Conservation (phyloP, 2,888 invertebrate genomes). For the Laothoe populi region DNA sequence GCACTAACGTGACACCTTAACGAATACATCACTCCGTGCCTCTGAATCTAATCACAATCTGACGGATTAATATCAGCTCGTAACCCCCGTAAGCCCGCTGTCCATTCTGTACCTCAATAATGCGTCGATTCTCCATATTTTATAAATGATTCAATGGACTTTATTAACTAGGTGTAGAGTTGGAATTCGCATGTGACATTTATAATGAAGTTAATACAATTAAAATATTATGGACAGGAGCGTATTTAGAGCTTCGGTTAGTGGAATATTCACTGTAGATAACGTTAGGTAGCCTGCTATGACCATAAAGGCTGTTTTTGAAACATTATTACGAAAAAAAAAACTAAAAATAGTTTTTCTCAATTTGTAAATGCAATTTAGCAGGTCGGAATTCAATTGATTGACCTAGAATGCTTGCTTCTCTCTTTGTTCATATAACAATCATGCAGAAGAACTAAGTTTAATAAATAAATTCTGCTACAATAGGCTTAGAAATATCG, state of each 20-base stretch:
- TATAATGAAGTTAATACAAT: constrained; percentile 33
- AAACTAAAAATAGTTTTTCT: too few relatives aligned
- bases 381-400: too few relatives aligned
- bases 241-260: constrained; percentile 41
- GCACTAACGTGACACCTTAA: constrained; percentile 65
- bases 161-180: constrained; percentile 40
- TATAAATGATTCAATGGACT: constrained; percentile 32
- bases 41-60: constrained; percentile 82
- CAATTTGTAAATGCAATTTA: too few relatives aligned
- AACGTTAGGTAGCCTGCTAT: background rate
- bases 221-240: constrained; percentile 35
- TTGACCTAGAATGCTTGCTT: too few relatives aligned
- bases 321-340: too few relatives aligned
- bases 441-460: too few relatives aligned
- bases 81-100: constrained; percentile 65
- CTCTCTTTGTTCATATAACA: too few relatives aligned
- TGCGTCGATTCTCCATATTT: constrained; percentile 42
- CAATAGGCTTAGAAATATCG: too few relatives aligned
- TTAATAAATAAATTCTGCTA: too few relatives aligned
- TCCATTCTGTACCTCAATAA: constrained; percentile 56
- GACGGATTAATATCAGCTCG: constrained; percentile 80
- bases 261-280: background rate
- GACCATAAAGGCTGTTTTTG: too few relatives aligned
- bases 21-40: constrained; percentile 81
- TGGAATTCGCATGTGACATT: constrained; percentile 34